A percentile compares a stretch with the other conserved stretches of the same genome.
Conservation (phyloP, 2,113 vertebrate species). For the Callocephalon fimbriatum region DNA sequence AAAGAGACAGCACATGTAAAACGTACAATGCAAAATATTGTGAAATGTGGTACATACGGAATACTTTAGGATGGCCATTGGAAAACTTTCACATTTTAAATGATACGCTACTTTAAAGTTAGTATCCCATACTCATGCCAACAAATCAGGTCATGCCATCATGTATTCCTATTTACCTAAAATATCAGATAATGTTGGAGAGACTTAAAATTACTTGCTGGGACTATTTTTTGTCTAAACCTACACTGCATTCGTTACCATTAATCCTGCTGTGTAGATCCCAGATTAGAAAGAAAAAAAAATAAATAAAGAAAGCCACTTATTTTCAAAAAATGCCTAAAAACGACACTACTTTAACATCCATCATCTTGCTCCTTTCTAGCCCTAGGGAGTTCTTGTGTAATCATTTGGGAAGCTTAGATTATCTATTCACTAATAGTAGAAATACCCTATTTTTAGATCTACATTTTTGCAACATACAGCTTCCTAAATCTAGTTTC, state of each 20-base stretch:
- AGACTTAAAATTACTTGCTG: constrained; percentile 37
- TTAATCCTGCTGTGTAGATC: constrained; percentile 20
- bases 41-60: neutral
- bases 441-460: neutral
- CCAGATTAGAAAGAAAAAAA: constrained; percentile 43
- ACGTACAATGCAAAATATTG: neutral
- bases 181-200: neutral
- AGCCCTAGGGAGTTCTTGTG: neutral
- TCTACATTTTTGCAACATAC: neutral
- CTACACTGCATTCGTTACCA: constrained; percentile 50
- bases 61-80: neutral
- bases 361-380: constrained; percentile 46
- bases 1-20: neutral
- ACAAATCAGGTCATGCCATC: neutral
- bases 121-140: neutral
- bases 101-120: neutral
- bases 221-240: constrained; percentile 23
- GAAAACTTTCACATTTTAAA: neutral
- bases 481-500: constrained; percentile 1
- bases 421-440: neutral
- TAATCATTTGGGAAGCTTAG: neutral
- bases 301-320: constrained; percentile 53
- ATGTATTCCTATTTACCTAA: constrained; percentile 4
- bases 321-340: constrained; percentile 44
- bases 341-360: constrained; percentile 51